Evolutionary conservation across 1,140 invertebrate species (phyloP).

Genomic region (Drosophila parabipectinata): DNA sequence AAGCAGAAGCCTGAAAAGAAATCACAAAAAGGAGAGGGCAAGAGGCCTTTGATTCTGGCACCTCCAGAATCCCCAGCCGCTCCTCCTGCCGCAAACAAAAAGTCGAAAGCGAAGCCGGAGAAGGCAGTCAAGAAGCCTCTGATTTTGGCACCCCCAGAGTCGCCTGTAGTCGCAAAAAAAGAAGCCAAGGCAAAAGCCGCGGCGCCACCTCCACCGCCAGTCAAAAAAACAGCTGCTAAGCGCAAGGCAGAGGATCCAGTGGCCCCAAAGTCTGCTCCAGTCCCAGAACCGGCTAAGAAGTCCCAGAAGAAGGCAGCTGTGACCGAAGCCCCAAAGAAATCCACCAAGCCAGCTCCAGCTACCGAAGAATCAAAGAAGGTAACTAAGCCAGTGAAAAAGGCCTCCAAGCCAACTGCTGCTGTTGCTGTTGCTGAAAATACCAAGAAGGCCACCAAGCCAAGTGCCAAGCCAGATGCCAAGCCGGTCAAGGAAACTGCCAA

Average conservation of each 20-base stretch:
- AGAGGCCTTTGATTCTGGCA: conserved; percentile 57
- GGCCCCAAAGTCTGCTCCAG: conserved; percentile 2
- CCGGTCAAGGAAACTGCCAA: neutral
- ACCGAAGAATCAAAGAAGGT: neutral
- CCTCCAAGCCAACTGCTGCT: neutral
- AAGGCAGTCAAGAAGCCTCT: conserved; percentile 7
- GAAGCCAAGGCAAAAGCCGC: conserved; percentile 10
- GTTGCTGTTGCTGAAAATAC: too few relatives aligned
- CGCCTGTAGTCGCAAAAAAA: conserved; percentile 26
- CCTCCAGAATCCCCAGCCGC: conserved; percentile 46
- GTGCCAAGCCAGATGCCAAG: neutral
- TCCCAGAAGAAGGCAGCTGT: conserved; percentile 6
- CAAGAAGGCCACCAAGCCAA: conserved; percentile 7
- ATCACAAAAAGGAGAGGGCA: conserved; percentile 21
- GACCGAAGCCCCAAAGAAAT: neutral
- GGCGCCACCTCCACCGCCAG: neutral
- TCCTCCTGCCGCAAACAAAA: conserved; percentile 13
- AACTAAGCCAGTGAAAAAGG: neutral
- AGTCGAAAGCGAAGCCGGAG: conserved; percentile 11
- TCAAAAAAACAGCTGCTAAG: neutral
- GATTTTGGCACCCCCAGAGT: conserved; percentile 28
- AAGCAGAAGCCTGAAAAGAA: conserved; percentile 1
- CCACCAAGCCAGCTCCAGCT: neutral
- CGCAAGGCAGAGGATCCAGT: conserved; percentile 5
- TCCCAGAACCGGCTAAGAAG: conserved; percentile 5